Evolutionary conservation across 53 echinoderm and acorn worm species (phyloP).

Genomic region (Apostichopus leukothele): DNA sequence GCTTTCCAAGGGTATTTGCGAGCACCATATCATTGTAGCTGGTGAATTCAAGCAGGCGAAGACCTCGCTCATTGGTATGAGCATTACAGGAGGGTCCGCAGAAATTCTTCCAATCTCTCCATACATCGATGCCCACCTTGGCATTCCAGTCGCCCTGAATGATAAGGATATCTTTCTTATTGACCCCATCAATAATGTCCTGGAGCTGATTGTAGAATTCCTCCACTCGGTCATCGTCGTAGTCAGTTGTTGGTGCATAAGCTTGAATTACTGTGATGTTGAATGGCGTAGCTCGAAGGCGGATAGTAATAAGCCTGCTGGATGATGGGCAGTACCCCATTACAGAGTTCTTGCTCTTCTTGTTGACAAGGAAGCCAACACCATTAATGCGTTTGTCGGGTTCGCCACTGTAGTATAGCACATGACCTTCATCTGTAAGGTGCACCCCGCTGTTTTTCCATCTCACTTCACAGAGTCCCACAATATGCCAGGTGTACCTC

Average conservation of each 20-base stretch:
- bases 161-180: not conserved
- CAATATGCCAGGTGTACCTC: too few relatives aligned
- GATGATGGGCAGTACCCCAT: too few relatives aligned
- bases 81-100: not conserved
- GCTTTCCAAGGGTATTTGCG: not conserved
- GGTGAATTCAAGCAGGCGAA: not conserved
- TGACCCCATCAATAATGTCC: too few relatives aligned
- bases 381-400: not conserved
- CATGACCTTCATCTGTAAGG: not conserved
- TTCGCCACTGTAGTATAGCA: not conserved
- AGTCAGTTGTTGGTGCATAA: not conserved
- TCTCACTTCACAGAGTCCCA: not conserved
- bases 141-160: not conserved
- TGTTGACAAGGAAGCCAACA: not conserved
- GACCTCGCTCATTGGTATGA: not conserved
- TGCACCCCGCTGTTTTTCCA: not conserved
- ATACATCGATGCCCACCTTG: not conserved
- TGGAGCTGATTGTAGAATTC: slow-evolving; percentile 29
- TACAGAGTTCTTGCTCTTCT: too few relatives aligned
- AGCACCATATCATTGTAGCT: not conserved
- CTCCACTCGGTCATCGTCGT: slow-evolving; percentile 4
- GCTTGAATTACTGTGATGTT: not conserved
- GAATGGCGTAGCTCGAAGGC: too few relatives aligned
- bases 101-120: not conserved
- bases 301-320: too few relatives aligned